Conservation (phyloP, 2,113 vertebrate genomes). For the Corythornis cristatus region DNA sequence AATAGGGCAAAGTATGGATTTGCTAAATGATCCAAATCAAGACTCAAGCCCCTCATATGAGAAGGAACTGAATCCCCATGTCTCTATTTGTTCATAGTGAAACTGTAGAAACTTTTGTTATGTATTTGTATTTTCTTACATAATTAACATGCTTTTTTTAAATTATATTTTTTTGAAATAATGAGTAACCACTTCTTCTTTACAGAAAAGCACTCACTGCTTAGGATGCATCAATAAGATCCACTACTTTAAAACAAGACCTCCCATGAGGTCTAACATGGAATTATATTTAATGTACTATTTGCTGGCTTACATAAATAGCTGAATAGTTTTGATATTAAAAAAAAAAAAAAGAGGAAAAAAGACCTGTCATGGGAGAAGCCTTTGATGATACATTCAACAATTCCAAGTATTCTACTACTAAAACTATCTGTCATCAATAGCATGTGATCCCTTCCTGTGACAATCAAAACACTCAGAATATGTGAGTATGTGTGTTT, state of each 20-base stretch:
- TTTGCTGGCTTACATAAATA: background rate
- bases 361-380: rapidly evolving
- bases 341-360: background rate
- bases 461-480: background rate
- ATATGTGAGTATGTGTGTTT: background rate
- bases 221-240: background rate
- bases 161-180: background rate
- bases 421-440: background rate
- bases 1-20: background rate
- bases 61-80: background rate
- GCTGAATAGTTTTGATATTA: background rate
- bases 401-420: background rate
- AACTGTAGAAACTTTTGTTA: background rate
- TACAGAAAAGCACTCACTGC: background rate
- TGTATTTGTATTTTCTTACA: background rate
- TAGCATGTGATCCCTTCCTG: background rate
- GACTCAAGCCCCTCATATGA: background rate
- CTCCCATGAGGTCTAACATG: background rate
- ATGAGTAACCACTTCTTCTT: background rate
- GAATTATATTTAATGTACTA: background rate
- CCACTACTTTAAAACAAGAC: background rate
- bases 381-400: background rate
- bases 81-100: background rate
- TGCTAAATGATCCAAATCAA: background rate
- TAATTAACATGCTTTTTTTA: background rate